Evolutionary conservation across 2,888 invertebrate species (phyloP).

Genomic region (Yponomeuta sedellus): DNA sequence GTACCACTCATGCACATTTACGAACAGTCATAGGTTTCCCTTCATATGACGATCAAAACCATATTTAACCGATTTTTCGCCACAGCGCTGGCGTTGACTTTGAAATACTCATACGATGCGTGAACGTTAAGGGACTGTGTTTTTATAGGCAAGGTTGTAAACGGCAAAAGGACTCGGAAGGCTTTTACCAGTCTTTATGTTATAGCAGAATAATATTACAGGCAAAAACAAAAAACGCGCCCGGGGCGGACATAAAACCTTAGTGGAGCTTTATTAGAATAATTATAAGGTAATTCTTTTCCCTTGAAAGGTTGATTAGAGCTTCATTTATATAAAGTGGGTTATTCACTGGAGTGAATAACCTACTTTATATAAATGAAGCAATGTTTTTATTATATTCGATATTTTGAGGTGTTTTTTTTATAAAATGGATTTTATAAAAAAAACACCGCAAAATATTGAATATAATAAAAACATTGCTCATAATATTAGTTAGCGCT

Average conservation of each 20-base stretch:
- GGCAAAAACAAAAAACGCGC: conserved; percentile 6
- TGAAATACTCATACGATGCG: background rate
- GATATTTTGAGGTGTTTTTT: no score
- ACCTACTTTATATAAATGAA: no score
- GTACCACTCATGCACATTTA: no score
- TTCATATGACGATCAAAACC: no score
- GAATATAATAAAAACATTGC: no score
- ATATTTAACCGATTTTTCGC: background rate
- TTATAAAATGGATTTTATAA: no score
- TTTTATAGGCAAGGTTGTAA: conserved; percentile 1
- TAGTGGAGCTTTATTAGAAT: background rate
- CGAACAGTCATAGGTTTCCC: no score
- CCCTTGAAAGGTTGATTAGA: background rate
- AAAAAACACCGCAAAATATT: no score
- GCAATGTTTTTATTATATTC: no score
- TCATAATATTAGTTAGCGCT: no score
- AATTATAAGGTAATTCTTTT: background rate
- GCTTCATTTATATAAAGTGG: background rate
- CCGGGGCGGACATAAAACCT: background rate
- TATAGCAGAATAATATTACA: background rate
- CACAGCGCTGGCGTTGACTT: background rate
- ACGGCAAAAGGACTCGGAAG: background rate
- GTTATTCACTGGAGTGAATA: background rate
- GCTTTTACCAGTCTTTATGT: conserved; percentile 13
- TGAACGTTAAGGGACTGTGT: background rate